Base-by-base conservation (phyloP, 2,888 invertebrate genomes). In the Eumacrocentrus americanus region DNA sequence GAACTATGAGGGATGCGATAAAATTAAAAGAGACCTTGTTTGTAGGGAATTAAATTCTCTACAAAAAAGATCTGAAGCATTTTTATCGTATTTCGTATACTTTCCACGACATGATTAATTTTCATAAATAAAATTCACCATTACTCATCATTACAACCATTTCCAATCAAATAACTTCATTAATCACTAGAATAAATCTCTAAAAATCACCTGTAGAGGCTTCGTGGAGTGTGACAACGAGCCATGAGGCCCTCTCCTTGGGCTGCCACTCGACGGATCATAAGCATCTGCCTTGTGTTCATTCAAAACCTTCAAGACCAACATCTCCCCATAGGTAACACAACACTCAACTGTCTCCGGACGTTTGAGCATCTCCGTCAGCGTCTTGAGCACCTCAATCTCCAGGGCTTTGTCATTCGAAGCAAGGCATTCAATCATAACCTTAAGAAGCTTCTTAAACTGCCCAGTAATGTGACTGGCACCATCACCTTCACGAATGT, bases 281-380 rank as follows among this genome's bases (percentile, higher is more conserved):
- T 73, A 75, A 2, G 61, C 80, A 58, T 80, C 79, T 37, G 73
- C 72, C 70, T 84, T 91, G 83, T 96, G 94, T 56, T 93, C 92
- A 77, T 92, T 89, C 69, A 98, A 88, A 11, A 98, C 91, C 81
- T 92, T 91, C 52, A 98, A 83, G 57, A 95, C 88, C 37, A 97
- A 90, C 57, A 98, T 85, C 83, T 98, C 98, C 58, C 94, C 90
- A 83, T 93, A 98, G 73, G 90, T 90, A 67, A 89, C 87, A 87
- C 97, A 96, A 69, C 89, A 88, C 61, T 89, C 85, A 42, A 91
- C 84, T 70, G 94, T 86, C 76, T 89, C 88, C 35, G 88, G 85
- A 56, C 91, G 88, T 65, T 92, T 88, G 71, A 96, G 87, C 76
- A 98, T 89, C 83, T 95, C 95, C 63, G 91, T 87, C 42, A 97